A percentile compares a stretch with the other conserved stretches of the same genome.
These are phyloP conservation scores for Poeciliopsis retropinna DNA, from an alignment of 2,113 vertebrate genomes.

Conservation along the genomic window DNA sequence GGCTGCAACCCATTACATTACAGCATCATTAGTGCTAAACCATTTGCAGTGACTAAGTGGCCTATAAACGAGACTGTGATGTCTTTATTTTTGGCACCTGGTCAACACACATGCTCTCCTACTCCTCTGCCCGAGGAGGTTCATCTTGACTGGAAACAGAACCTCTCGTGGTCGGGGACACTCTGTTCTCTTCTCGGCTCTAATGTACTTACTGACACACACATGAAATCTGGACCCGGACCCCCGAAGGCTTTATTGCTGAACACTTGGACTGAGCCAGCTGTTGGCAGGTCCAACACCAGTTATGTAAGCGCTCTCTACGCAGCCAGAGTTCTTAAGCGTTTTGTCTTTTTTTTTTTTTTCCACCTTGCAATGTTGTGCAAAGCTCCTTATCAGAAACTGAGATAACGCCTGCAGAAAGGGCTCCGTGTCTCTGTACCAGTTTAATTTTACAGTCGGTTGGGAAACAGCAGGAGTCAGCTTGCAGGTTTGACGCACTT, in stretches of 20 bases:
- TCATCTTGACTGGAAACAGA: slow-evolving; percentile 46
- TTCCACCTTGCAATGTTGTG: slow-evolving; percentile 43
- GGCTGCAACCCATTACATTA: slow-evolving; percentile 12
- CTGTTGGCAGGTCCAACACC: slow-evolving; percentile 51
- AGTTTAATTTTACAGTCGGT: slow-evolving; percentile 30
- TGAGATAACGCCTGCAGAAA: slow-evolving; percentile 66
- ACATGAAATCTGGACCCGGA: slow-evolving; percentile 57
- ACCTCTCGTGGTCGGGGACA: slow-evolving; percentile 37
- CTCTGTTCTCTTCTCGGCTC: slow-evolving; percentile 44
- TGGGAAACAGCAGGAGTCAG: slow-evolving; percentile 42
- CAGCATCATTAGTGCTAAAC: slow-evolving; percentile 31
- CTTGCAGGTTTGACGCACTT: slow-evolving; percentile 40
- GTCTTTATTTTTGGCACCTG: slow-evolving; percentile 31
- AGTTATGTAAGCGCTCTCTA: slow-evolving; percentile 60
- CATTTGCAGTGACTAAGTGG: slow-evolving; percentile 48
- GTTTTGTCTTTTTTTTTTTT: neutral
- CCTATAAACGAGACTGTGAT: slow-evolving; percentile 13
- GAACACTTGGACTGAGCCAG: slow-evolving; percentile 49
- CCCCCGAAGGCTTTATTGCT: slow-evolving; percentile 29
- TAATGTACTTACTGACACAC: slow-evolving; percentile 39
- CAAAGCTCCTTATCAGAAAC: slow-evolving; percentile 57
- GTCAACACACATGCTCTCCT: slow-evolving; percentile 48
- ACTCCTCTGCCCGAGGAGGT: slow-evolving; percentile 43
- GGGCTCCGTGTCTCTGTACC: slow-evolving; percentile 42
- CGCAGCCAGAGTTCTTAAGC: slow-evolving; percentile 12